phyloP scores from a whole-genome alignment of 2,797 vertebrate species.

The Falco cherrug region DNA sequence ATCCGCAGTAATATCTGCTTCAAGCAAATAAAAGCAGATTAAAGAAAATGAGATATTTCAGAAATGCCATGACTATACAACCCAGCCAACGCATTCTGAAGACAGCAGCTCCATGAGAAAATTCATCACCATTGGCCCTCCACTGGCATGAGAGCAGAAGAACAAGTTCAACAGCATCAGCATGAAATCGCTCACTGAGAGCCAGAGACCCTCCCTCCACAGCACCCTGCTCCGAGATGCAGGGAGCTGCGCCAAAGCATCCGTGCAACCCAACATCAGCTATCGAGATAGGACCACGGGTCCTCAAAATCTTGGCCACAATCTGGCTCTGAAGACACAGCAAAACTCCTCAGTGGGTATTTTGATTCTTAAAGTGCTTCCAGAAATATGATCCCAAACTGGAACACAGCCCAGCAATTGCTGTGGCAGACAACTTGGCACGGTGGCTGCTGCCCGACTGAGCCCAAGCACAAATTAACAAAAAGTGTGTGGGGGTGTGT shows the following conservation, averaged over 20 bases:
- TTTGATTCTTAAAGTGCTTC: neutral
- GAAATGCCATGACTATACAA: neutral
- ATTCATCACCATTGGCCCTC: neutral
- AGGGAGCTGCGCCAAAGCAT: neutral
- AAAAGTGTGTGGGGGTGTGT: neutral
- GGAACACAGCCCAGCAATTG: neutral
- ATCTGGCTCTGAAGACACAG: neutral
- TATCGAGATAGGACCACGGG: fast-evolving
- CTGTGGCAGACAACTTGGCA: neutral
- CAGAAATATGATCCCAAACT: neutral
- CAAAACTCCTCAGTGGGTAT: neutral
- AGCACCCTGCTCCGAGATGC: neutral
- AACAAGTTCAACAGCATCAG: neutral
- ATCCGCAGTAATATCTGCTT: neutral
- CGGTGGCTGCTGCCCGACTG: neutral
- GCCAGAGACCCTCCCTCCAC: neutral
- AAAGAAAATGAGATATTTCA: neutral
- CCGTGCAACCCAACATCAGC: neutral
- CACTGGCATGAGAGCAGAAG: fast-evolving
- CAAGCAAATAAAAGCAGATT: neutral
- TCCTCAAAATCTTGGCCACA: neutral
- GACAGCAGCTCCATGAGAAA: neutral
- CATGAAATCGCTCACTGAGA: fast-evolving
- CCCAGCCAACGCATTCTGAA: fast-evolving
- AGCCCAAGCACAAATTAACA: neutral